Evolutionary conservation across 1,140 invertebrate species (phyloP).

Genomic region (Drosophila gunungcola): DNA sequence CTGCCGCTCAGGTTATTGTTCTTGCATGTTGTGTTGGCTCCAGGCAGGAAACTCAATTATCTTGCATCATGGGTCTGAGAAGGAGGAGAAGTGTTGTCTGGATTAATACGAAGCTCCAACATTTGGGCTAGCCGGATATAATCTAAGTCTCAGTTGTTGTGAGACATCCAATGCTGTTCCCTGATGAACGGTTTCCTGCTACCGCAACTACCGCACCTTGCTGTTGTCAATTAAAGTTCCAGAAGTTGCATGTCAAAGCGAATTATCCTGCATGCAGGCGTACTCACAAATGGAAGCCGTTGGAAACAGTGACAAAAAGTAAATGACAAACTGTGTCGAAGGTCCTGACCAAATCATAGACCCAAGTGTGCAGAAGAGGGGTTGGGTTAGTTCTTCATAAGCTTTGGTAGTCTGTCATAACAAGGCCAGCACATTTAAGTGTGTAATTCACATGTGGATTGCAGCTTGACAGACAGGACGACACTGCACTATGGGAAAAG

Average conservation of each 20-base stretch:
- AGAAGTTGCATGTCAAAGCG: constrained; percentile 70
- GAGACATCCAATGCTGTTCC: background rate
- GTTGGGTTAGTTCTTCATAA: constrained; percentile 49
- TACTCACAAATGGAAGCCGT: constrained; percentile 19
- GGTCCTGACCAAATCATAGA: constrained; percentile 41
- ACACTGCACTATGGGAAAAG: no score
- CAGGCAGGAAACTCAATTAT: constrained; percentile 50
- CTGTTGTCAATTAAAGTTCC: constrained; percentile 72
- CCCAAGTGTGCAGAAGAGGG: constrained; percentile 25
- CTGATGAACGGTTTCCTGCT: constrained; percentile 9
- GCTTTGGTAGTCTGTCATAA: constrained; percentile 52
- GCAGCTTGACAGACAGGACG: constrained; percentile 24
- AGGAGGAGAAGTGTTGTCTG: constrained; percentile 24
- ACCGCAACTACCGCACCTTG: constrained; percentile 9
- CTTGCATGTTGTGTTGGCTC: constrained; percentile 4
- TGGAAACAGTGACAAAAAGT: constrained; percentile 28
- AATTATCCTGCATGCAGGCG: constrained; percentile 61
- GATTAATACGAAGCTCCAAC: constrained; percentile 12
- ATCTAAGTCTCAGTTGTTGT: constrained; percentile 24
- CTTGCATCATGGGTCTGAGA: constrained; percentile 22
- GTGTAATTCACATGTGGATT: constrained; percentile 62
- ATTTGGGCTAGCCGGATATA: constrained; percentile 12
- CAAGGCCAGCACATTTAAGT: constrained; percentile 43
- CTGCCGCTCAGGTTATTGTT: constrained; percentile 35
- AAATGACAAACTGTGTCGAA: constrained; percentile 44